Percentiles rank a stretch among this genome's conserved stretches.
phyloP scores from a whole-genome alignment of 2,797 vertebrate species.

The Alfaro cultratus region DNA sequence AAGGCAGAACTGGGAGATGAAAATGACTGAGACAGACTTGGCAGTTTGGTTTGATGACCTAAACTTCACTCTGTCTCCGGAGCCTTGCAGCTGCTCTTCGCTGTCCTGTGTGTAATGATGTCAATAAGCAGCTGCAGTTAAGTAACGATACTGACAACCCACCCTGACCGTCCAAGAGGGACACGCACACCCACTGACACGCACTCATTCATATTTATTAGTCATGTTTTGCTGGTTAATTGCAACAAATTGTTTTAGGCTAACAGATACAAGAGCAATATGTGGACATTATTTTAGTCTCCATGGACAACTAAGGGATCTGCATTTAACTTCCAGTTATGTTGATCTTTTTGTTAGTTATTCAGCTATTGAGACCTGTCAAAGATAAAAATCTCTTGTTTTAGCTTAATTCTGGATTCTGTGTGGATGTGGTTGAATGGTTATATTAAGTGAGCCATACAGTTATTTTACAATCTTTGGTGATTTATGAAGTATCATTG shows the following conservation, averaged over 20 bases:
- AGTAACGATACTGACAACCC: slow-evolving; percentile 49
- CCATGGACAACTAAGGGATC: neutral
- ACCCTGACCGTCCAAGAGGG: slow-evolving; percentile 11
- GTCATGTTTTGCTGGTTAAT: neutral
- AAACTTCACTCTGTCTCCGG: slow-evolving; percentile 40
- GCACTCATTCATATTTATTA: slow-evolving; percentile 19
- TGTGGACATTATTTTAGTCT: neutral
- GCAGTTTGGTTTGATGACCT: slow-evolving; percentile 52
- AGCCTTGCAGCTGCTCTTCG: slow-evolving; percentile 67
- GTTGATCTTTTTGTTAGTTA: neutral
- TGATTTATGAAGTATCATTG: neutral
- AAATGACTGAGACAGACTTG: slow-evolving; percentile 24
- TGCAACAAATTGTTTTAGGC: neutral
- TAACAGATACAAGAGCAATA: neutral
- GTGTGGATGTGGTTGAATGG: neutral
- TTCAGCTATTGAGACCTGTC: neutral
- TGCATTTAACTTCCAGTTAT: neutral
- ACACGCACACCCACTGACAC: slow-evolving; percentile 21
- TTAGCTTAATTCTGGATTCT: neutral
- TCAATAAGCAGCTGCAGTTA: slow-evolving; percentile 72
- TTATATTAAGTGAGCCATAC: neutral
- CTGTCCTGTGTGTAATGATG: slow-evolving; percentile 65
- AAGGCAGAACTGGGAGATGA: slow-evolving; percentile 7
- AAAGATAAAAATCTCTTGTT: neutral
- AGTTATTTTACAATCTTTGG: neutral